Percentiles rank a stretch among this genome's conserved stretches.
Evolutionary conservation across 2,888 invertebrate genomes (phyloP).

Genomic region (Orthosia cruda): DNA sequence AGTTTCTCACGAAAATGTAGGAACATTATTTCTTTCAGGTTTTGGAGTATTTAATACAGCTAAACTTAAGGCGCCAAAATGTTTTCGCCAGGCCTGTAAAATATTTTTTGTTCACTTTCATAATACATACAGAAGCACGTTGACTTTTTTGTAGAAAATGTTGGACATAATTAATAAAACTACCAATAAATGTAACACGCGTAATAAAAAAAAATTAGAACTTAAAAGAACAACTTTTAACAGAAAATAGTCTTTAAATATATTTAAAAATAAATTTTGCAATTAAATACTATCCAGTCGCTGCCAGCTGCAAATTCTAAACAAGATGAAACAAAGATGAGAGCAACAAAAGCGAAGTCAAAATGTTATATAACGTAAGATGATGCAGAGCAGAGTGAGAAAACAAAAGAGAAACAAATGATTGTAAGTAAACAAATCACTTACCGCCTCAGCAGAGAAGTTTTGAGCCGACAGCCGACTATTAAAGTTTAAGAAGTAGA

Average conservation of each 20-base stretch:
- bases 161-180: not conserved
- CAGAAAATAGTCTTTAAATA: not conserved
- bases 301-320: constrained; percentile 66
- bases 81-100: constrained; percentile 65
- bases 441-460: constrained; percentile 82
- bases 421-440: constrained; percentile 79
- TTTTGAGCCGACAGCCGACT: constrained; percentile 69
- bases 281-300: constrained; percentile 28
- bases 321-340: constrained; percentile 59
- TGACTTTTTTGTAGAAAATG: not conserved
- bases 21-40: constrained; percentile 2
- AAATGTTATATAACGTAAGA: constrained; percentile 81
- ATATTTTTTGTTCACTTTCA: constrained; percentile 14
- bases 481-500: constrained; percentile 74
- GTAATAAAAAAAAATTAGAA: not conserved
- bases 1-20: constrained; percentile 9
- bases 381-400: constrained; percentile 70
- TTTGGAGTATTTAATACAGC: constrained; percentile 2
- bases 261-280: constrained; percentile 7
- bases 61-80: constrained; percentile 73
- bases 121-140: not conserved
- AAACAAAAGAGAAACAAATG: constrained; percentile 71
- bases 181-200: not conserved
- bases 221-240: constrained; percentile 14
- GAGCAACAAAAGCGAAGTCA: constrained; percentile 68